phyloP scores from a whole-genome alignment of 2,888 invertebrate species.

The Melinaea marsaeus region DNA sequence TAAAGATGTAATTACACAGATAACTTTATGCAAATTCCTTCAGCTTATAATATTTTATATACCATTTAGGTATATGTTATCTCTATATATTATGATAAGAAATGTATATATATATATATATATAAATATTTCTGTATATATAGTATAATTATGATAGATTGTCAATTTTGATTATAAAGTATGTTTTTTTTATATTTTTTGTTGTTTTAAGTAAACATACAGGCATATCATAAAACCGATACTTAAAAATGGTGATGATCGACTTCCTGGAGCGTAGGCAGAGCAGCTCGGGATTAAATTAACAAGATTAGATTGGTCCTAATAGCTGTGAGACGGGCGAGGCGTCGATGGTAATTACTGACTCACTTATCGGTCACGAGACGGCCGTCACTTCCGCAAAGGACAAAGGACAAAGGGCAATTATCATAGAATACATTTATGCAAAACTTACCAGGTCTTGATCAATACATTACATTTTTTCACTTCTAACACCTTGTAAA shows the following conservation, averaged over 20 bases:
- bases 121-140: no score
- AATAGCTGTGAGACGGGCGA: constrained; percentile 70
- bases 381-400: constrained; percentile 32
- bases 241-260: constrained; percentile 58
- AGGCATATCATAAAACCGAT: constrained; percentile 39
- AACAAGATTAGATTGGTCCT: constrained; percentile 75
- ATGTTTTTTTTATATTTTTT: no score
- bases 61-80: constrained; percentile 30
- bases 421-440: no score
- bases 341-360: constrained; percentile 76
- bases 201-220: background rate
- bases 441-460: no score
- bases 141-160: no score
- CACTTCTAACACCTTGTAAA: no score
- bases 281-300: constrained; percentile 49
- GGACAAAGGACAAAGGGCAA: background rate
- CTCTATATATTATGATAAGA: no score
- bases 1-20: background rate
- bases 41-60: background rate
- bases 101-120: no score
- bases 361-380: constrained; percentile 46
- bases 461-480: no score
- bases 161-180: no score
- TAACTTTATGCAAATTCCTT: background rate
- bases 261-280: constrained; percentile 69